Evolutionary conservation across 2,113 vertebrate species (phyloP).

Genomic region (Toxotes chatareus): DNA sequence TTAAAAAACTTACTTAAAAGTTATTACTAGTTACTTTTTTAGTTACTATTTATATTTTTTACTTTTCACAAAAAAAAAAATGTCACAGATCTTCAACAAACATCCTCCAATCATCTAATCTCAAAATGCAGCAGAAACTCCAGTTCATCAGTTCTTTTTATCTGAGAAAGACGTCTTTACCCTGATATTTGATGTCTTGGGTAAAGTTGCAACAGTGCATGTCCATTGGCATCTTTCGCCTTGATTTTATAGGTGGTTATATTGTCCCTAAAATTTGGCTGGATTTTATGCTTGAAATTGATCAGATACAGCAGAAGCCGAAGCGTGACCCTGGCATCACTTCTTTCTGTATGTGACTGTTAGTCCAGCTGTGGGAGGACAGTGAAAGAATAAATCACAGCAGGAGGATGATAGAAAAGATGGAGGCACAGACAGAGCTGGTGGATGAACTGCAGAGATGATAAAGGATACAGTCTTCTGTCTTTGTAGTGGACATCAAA

Average conservation of each 20-base stretch:
- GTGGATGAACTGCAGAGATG: background rate
- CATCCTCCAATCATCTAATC: too few species aligned
- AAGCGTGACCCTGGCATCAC: background rate
- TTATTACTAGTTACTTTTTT: too few species aligned
- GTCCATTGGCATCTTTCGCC: background rate
- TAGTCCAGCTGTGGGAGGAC: background rate
- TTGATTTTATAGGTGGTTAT: background rate
- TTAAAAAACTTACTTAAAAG: too few species aligned
- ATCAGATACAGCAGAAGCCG: background rate
- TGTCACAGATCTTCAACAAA: too few species aligned
- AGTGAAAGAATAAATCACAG: background rate
- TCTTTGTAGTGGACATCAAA: constrained; percentile 10
- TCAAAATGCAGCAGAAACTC: too few species aligned
- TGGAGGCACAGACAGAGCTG: background rate
- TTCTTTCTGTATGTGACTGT: background rate
- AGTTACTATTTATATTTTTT: too few species aligned
- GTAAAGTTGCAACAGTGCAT: too few species aligned
- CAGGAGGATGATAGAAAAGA: background rate
- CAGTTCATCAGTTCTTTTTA: background rate
- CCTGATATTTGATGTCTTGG: background rate
- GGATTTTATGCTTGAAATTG: background rate
- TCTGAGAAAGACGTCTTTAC: background rate
- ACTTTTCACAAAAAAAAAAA: too few species aligned
- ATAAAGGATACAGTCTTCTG: background rate
- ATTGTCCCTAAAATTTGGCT: background rate